Base-by-base conservation (phyloP, 2,888 invertebrate species). In the Drosophila paucipuncta region DNA sequence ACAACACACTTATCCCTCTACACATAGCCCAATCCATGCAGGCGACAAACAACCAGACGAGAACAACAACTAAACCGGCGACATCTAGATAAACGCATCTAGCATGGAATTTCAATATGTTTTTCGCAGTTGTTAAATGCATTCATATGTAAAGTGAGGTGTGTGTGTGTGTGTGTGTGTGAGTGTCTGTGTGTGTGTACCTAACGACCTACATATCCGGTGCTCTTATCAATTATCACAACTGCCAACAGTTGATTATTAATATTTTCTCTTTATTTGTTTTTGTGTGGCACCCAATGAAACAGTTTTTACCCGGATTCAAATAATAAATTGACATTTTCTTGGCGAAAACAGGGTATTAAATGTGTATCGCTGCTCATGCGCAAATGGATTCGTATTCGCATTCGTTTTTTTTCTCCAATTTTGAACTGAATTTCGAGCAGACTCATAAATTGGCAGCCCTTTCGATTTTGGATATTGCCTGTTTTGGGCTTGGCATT, bases 81-180 rank as follows among this genome's bases (percentile, higher is more conserved):
- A 67, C 69, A 73, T 66, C 68, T 49, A 68, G 70, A 63, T 73
- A 77, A 82, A 59, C 52, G 52, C 53, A 25, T 60, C 59, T 70
- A 54, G 59, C 10, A 39, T 43, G 71, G 80, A 77, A 88, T 78
- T 80, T 61, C 67, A 63, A 73, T 81, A 66, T 62, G 16, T 55
- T 43, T 60, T 72, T 65, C 22, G 76, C 71, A 66, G 61, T 75
- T 62, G 53, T 47, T 55, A 53, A 28, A 30, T 52, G 25, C n/a
- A 22, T 2, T 22, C 41, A 59, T 52, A 68, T 50, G 55, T 37
- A 28, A 57, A 52, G 16, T 13, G 31, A 50, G 13, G 54, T 43
- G 33, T 35, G 57, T 68, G n/a, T 43, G 39, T 62, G 22, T 49
- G 22, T 22, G 18, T 25, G 9, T 22, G 7, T 13, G 22, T 1